Evolutionary conservation across 2,113 vertebrate genomes (phyloP).

Genomic region (Vombatus ursinus): DNA sequence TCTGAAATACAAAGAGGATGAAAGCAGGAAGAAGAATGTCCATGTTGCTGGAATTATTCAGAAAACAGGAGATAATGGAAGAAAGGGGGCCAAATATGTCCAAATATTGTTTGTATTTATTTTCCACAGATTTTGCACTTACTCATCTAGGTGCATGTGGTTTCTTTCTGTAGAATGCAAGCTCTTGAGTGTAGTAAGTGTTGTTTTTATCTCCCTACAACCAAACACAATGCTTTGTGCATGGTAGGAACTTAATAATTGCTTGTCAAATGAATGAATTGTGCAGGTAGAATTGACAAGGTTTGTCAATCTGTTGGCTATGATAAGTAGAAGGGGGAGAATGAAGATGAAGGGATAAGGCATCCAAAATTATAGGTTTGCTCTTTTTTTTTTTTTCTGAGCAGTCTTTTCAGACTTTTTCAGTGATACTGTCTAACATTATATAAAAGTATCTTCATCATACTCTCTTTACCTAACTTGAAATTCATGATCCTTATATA

Average conservation of each 20-base stretch:
- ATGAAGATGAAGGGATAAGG: background rate
- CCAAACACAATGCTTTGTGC: background rate
- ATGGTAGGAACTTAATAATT: background rate
- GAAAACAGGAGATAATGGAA: background rate
- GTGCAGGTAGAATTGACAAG: background rate
- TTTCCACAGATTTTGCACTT: background rate
- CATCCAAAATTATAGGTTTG: background rate
- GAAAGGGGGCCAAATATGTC: background rate
- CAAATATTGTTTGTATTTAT: background rate
- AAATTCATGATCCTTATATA: background rate
- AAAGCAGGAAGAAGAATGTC: background rate
- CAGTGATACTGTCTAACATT: background rate
- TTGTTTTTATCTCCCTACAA: background rate
- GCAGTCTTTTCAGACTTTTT: background rate
- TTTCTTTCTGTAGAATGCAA: background rate
- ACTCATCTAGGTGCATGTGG: background rate
- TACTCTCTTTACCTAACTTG: background rate
- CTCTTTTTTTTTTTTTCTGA: background rate
- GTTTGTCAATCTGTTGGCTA: background rate
- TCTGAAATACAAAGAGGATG: background rate
- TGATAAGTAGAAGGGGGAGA: background rate
- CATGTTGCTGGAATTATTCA: background rate
- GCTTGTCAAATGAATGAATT: background rate
- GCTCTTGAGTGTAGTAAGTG: background rate
- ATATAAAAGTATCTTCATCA: background rate